Evolutionary conservation across 2,888 invertebrate species (phyloP), one percentile per base, ranked within the genome.

Genomic region (Ophonus ardosiacus): DNA sequence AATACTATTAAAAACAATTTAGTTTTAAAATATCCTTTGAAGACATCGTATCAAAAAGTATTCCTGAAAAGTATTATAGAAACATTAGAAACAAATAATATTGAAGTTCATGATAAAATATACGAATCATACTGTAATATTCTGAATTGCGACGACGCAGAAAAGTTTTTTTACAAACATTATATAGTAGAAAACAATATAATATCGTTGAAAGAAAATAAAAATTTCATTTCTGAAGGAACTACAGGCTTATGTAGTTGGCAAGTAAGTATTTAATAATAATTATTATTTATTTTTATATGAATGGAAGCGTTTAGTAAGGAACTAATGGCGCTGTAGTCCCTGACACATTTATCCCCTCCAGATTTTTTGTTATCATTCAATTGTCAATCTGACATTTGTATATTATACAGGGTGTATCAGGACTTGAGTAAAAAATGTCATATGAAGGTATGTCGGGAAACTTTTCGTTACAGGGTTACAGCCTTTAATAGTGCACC

Each of bases 181-280:
- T 96, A 95, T 90, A 81, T 92, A 59, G 88, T 94, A 82, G 86
- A 89, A 51, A 89, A 90, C 51, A 88, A 91, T 82, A 89, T 91
- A 51, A 90, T 96, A 43, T 94, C 93, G 13, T 90, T 96, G 79
- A 93, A 93, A 87, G 97, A 97, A 90, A 96, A 94, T 85, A 93
- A 92, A 84, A 95, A 93, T 89, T 93, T 96, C 89, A 95, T 97
- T 87, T 93, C 95, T 0, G 93, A 95, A 90, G 96, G 96, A 38
- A 96, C 97, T 18, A 97, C 97, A 15, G 97, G 97, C 31, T 92
- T 97, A 87, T 94, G 94, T 87, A 95, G 94, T 88, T 97, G 96
- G 96, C 95, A 96, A 93, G 95, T 95, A 91, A 87, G 86, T 84
- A 81, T n/a, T n/a, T n/a, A n/a, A n/a, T n/a, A n/a, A n/a, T n/a